A percentile compares a stretch with the other conserved stretches of the same genome.
Conservation (phyloP, 2,797 vertebrate genomes). For the Pterois miles region DNA sequence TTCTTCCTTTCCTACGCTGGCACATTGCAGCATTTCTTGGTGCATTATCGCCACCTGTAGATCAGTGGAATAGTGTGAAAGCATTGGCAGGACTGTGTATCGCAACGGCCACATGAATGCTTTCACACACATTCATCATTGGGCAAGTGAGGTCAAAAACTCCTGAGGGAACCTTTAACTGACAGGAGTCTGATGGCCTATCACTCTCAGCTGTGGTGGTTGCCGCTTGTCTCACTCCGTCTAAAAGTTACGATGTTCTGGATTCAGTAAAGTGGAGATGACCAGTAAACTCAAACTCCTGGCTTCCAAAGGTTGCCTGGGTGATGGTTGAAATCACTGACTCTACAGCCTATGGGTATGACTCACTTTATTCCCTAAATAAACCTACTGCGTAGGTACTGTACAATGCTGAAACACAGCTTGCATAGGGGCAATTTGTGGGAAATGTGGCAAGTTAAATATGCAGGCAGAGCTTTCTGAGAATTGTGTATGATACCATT, state of each 20-base stretch:
- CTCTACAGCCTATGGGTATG: neutral
- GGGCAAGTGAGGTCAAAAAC: neutral
- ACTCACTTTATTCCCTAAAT: neutral
- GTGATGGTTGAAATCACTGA: slow-evolving; percentile 9
- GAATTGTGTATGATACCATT: neutral
- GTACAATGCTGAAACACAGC: neutral
- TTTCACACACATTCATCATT: accelerated
- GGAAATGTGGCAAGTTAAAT: neutral
- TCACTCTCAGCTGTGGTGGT: neutral
- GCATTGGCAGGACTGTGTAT: neutral
- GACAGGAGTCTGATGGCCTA: neutral
- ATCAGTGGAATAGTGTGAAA: neutral
- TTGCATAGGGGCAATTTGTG: neutral
- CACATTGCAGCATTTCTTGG: neutral
- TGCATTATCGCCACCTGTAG: neutral
- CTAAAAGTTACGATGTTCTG: neutral
- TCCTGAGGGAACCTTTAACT: neutral
- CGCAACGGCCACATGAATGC: too few species aligned
- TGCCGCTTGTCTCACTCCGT: neutral
- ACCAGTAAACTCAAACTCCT: neutral
- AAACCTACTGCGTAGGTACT: neutral
- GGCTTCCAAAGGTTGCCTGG: neutral
- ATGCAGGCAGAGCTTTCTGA: neutral
- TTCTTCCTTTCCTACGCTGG: neutral
- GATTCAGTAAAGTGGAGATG: neutral